Percentiles rank a stretch among this genome's conserved stretches.
Evolutionary conservation across 2,797 vertebrate genomes (phyloP).

Genomic region (Pterois miles): DNA sequence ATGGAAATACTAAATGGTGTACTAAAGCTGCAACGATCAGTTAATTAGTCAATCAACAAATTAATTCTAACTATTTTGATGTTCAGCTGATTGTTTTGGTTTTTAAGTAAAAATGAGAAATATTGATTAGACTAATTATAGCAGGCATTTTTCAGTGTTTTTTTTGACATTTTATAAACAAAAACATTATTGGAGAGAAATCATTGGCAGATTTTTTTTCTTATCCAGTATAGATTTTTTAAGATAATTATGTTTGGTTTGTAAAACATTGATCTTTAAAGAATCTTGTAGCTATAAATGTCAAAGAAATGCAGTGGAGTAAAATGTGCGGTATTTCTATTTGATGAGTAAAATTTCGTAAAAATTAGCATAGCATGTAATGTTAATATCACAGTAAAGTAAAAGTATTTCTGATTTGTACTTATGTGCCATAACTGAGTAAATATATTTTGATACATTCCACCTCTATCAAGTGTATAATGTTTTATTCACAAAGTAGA

Average conservation of each 20-base stretch:
- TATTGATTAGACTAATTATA: not conserved
- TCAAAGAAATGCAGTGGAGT: not conserved
- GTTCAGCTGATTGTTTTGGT: not conserved
- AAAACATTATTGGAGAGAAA: not conserved
- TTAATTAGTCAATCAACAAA: not conserved
- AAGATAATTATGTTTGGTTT: not conserved
- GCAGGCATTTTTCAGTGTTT: not conserved
- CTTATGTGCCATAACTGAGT: not conserved
- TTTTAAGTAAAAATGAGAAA: not conserved
- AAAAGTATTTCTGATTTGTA: not conserved
- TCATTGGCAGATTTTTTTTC: no score
- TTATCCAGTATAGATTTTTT: no score
- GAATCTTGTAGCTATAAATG: not conserved
- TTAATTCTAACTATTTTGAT: not conserved
- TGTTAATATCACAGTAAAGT: not conserved
- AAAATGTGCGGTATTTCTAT: no score
- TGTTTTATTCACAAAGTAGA: not conserved
- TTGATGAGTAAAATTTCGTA: no score
- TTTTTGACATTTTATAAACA: not conserved
- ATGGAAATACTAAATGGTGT: no score
- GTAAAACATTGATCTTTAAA: not conserved
- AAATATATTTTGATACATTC: not conserved
- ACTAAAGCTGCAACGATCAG: not conserved
- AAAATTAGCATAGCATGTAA: not conserved
- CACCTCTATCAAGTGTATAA: not conserved